A percentile compares a stretch with the other conserved stretches of the same genome.
phyloP scores from a whole-genome alignment of 2,113 vertebrate species.

The Cromileptes altivelis region DNA sequence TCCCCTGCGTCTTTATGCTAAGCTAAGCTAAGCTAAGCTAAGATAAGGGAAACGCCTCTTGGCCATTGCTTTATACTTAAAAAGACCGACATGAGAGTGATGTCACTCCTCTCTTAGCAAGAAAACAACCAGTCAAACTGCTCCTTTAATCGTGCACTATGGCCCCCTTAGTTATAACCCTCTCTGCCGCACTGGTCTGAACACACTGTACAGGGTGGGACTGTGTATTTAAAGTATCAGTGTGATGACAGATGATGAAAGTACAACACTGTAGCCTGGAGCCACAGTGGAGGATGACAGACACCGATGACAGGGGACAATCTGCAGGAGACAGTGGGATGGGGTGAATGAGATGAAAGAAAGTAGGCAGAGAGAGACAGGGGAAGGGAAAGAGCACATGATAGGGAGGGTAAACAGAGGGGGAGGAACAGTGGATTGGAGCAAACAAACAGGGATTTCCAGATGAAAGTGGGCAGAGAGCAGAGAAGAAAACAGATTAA shows the following conservation, averaged over 20 bases:
- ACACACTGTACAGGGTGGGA: background rate
- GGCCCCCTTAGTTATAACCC: background rate
- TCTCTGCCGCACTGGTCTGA: constrained; percentile 6
- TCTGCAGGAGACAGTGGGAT: constrained; percentile 2
- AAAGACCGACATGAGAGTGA: background rate
- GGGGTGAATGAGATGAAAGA: constrained; percentile 38
- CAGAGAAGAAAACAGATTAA: constrained; percentile 55
- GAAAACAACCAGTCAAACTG: background rate
- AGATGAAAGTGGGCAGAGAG: constrained; percentile 51
- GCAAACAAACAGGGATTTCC: constrained; percentile 63
- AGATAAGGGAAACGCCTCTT: background rate
- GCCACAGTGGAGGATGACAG: constrained; percentile 45
- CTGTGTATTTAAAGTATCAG: constrained; percentile 22
- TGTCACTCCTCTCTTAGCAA: background rate
- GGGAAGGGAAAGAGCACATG: constrained; percentile 10
- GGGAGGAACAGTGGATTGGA: constrained; percentile 38
- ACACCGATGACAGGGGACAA: constrained; percentile 46
- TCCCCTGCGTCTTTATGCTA: background rate
- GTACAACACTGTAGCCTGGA: constrained; percentile 45
- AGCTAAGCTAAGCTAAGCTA: background rate
- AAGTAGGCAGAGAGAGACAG: constrained; percentile 5
- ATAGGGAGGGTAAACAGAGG: constrained; percentile 41
- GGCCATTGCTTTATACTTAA: background rate
- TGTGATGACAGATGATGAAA: constrained; percentile 50
- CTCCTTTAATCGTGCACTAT: background rate